These are phyloP conservation scores for Corythaixoides concolor DNA, from an alignment of 2,113 vertebrate species.

Conservation along the genomic window DNA sequence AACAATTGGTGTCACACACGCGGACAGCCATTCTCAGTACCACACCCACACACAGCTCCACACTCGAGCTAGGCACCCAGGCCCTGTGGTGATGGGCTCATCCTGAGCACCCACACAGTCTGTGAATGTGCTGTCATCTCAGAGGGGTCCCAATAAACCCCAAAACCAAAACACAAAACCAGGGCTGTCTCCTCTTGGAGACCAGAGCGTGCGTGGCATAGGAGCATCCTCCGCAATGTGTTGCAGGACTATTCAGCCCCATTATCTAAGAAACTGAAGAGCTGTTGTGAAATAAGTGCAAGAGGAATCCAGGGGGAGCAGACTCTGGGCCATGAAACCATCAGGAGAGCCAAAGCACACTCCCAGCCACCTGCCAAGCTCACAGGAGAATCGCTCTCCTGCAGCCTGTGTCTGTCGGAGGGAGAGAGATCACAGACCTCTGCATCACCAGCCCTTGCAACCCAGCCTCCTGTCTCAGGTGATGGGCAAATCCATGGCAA, in stretches of 20 bases:
- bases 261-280: not conserved
- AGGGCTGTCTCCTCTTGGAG: not conserved
- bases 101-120: not conserved
- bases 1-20: accelerated
- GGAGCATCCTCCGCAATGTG: not conserved
- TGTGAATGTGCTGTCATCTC: not conserved
- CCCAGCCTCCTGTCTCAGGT: not conserved
- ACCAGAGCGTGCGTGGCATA: not conserved
- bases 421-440: not conserved
- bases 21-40: not conserved
- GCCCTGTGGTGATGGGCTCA: not conserved
- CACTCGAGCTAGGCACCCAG: not conserved
- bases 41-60: not conserved
- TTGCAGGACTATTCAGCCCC: not conserved
- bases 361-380: not conserved
- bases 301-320: not conserved
- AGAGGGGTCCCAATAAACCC: not conserved
- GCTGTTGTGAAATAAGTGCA: not conserved
- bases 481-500: accelerated
- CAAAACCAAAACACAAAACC: not conserved
- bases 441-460: accelerated
- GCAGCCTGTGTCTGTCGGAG: no score
- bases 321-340: not conserved
- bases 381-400: not conserved
- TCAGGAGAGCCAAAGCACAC: not conserved